Conservation (phyloP, 2,888 invertebrate species). For the Carpatolechia fugitivella region DNA sequence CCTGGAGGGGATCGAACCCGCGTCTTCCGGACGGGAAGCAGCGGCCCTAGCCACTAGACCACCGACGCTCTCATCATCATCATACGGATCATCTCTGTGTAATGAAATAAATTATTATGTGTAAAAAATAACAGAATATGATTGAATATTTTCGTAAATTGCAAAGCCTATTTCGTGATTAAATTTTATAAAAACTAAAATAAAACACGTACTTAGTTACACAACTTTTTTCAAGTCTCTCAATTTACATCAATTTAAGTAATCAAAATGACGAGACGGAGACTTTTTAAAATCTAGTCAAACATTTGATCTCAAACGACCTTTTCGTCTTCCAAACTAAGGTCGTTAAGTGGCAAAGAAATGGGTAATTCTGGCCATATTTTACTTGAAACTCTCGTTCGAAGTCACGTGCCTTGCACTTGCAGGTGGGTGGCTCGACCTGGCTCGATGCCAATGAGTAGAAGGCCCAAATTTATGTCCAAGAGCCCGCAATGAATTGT, state of each 20-base stretch:
- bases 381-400: not conserved
- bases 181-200: too few relatives aligned
- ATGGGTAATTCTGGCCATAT: not conserved
- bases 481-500: slow-evolving; percentile 5
- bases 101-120: too few relatives aligned
- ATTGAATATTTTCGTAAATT: too few relatives aligned
- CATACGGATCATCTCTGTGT: too few relatives aligned
- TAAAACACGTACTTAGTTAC: not conserved
- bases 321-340: not conserved
- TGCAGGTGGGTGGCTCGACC: not conserved
- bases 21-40: too few relatives aligned
- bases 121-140: too few relatives aligned
- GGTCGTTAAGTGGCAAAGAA: slow-evolving; percentile 4
- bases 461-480: slow-evolving; percentile 5
- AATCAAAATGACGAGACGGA: too few relatives aligned
- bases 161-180: too few relatives aligned
- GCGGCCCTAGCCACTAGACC: too few relatives aligned
- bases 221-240: not conserved
- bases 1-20: too few relatives aligned
- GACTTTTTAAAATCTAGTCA: not conserved
- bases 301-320: not conserved
- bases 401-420: not conserved
- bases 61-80: too few relatives aligned
- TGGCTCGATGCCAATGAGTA: slow-evolving; percentile 2
- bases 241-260: too few relatives aligned